Conservation (phyloP, 2,888 invertebrate genomes). For the Calameuta pallipes region DNA sequence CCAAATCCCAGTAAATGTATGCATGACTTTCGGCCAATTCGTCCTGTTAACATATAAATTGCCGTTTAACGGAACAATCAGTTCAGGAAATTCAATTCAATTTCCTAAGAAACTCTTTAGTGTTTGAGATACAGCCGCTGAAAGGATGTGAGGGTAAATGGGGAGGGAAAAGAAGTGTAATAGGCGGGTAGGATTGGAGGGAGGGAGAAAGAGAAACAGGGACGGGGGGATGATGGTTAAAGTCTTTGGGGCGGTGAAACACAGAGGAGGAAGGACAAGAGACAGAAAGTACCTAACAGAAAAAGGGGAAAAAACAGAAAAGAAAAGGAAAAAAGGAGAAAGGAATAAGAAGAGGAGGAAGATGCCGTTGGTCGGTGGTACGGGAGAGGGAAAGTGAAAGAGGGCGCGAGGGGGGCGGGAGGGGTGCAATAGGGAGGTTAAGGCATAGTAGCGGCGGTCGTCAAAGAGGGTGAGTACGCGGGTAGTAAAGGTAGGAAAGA, state of each 20-base stretch:
- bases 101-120: conserved; percentile 61
- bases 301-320: not conserved
- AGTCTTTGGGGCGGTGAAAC: not conserved
- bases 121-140: conserved; percentile 56
- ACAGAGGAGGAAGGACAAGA: not conserved
- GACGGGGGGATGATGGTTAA: conserved; percentile 7
- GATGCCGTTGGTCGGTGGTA: conserved; percentile 12
- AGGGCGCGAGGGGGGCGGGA: conserved; percentile 15
- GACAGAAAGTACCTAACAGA: not conserved
- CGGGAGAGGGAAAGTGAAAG: conserved; percentile 13
- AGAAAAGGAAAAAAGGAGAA: not conserved
- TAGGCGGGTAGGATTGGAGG: conserved; percentile 27
- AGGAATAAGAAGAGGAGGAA: conserved; percentile 6
- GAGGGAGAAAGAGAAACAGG: conserved; percentile 22
- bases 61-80: conserved; percentile 57
- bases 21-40: conserved; percentile 59
- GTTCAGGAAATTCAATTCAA: conserved; percentile 58
- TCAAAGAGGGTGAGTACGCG: conserved; percentile 1
- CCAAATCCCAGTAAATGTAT: conserved; percentile 47
- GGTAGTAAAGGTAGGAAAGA: not conserved
- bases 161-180: conserved; percentile 26
- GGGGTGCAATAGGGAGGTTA: not conserved
- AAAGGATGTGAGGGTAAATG: conserved; percentile 46
- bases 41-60: conserved; percentile 63
- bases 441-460: not conserved